These are phyloP conservation scores for Arizona elegans DNA, from an alignment of 2,113 vertebrate species.

Conservation along the genomic window DNA sequence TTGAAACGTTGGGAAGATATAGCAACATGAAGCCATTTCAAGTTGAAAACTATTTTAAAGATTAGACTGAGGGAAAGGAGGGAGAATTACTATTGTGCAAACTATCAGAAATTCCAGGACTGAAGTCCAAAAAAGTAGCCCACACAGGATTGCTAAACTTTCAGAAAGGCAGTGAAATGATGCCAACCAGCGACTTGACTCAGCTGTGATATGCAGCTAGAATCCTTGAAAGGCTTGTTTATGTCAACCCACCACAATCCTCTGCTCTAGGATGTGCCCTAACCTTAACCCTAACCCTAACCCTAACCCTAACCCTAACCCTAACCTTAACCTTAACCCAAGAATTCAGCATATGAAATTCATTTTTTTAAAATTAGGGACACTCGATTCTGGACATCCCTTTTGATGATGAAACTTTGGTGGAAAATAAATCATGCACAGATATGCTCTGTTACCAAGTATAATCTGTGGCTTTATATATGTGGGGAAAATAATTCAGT, in stretches of 20 bases:
- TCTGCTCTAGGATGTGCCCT: background rate
- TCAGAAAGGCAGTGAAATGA: background rate
- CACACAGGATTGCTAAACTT: background rate
- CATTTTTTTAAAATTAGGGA: background rate
- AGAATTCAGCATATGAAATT: background rate
- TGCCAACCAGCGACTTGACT: background rate
- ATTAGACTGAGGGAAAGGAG: constrained; percentile 39
- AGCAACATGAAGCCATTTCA: constrained; percentile 47
- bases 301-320: too few species aligned
- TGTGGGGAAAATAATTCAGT: background rate
- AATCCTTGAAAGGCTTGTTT: background rate
- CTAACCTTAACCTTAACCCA: too few species aligned
- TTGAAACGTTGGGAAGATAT: constrained; percentile 67
- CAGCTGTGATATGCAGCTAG: background rate
- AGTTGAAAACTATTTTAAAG: constrained; percentile 62
- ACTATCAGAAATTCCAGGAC: background rate
- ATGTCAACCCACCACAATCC: background rate
- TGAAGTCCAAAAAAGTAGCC: background rate
- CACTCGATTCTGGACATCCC: too few species aligned
- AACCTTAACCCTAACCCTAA: too few species aligned
- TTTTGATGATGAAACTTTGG: background rate
- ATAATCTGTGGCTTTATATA: background rate
- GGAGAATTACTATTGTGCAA: background rate
- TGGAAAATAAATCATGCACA: background rate
- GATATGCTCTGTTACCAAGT: background rate